A percentile compares a stretch with the other conserved stretches of the same genome.
These are phyloP conservation scores for Coilia nasus DNA, from an alignment of 2,797 vertebrate species.

Conservation along the genomic window DNA sequence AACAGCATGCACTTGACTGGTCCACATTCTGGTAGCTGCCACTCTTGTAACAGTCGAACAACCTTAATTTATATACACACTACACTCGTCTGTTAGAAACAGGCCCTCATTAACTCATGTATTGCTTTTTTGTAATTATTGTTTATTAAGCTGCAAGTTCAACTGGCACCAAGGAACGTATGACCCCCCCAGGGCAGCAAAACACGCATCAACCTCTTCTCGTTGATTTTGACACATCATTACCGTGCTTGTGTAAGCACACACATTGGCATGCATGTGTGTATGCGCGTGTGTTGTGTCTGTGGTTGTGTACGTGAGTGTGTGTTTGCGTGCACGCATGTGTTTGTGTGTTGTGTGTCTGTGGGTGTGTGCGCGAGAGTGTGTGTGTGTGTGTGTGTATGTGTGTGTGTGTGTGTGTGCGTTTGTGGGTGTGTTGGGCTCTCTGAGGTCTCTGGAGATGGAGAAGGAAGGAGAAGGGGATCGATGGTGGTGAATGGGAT, in stretches of 20 bases:
- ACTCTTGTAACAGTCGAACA: neutral
- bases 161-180: neutral
- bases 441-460: neutral
- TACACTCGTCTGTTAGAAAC: neutral
- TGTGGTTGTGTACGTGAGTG: neutral
- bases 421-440: neutral
- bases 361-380: neutral
- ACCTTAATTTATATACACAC: neutral
- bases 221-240: neutral
- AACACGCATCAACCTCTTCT: neutral
- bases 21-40: neutral
- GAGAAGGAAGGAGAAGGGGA: conserved; percentile 4
- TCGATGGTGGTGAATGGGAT: conserved; percentile 37
- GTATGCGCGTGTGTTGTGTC: neutral
- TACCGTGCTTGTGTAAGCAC: neutral
- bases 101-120: neutral
- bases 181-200: neutral
- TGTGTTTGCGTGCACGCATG: neutral
- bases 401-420: neutral
- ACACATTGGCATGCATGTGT: neutral
- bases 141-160: neutral
- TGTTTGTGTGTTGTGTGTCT: neutral
- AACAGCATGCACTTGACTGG: neutral
- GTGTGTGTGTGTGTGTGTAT: neutral
- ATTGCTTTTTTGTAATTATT: neutral